These are phyloP conservation scores for Pyxicephalus adspersus DNA, from an alignment of 2,113 vertebrate species.

Conservation along the genomic window DNA sequence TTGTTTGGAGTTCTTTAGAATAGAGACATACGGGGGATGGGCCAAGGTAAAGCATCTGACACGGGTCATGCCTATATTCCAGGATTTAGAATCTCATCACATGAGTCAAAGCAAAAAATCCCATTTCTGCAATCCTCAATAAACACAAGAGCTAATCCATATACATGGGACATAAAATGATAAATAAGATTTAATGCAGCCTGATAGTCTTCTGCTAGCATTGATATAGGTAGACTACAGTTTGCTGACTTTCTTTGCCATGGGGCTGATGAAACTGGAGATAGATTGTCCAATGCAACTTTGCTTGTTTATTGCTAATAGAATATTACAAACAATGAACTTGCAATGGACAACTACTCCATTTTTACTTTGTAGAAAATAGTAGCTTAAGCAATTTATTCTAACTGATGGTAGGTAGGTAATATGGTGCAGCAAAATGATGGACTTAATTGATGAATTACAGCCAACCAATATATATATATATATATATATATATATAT, in stretches of 20 bases:
- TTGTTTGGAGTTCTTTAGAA: conserved; percentile 48
- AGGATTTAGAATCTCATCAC: conserved; percentile 38
- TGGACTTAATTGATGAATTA: too few species aligned
- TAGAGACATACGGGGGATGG: conserved; percentile 46
- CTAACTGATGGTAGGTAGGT: too few species aligned
- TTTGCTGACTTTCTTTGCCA: background rate
- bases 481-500: too few species aligned
- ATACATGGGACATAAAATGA: conserved; percentile 19
- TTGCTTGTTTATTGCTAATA: too few species aligned
- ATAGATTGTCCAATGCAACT: too few species aligned
- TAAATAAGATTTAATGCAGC: background rate
- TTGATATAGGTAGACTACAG: background rate
- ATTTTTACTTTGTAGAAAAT: too few species aligned
- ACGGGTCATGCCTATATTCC: conserved; percentile 31
- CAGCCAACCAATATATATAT: too few species aligned
- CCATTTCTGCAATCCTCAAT: conserved; percentile 21
- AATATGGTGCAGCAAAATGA: too few species aligned
- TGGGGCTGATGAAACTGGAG: background rate
- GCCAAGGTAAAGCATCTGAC: conserved; percentile 34
- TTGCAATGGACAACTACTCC: too few species aligned
- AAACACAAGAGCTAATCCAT: conserved; percentile 34
- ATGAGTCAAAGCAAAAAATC: conserved; percentile 24
- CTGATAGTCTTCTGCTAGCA: background rate
- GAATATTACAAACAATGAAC: too few species aligned
- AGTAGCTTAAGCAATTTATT: too few species aligned